Percentiles rank a stretch among this genome's conserved stretches.
Conservation (phyloP, 2,797 vertebrate genomes). For the Melanotaenia maccullochi region DNA sequence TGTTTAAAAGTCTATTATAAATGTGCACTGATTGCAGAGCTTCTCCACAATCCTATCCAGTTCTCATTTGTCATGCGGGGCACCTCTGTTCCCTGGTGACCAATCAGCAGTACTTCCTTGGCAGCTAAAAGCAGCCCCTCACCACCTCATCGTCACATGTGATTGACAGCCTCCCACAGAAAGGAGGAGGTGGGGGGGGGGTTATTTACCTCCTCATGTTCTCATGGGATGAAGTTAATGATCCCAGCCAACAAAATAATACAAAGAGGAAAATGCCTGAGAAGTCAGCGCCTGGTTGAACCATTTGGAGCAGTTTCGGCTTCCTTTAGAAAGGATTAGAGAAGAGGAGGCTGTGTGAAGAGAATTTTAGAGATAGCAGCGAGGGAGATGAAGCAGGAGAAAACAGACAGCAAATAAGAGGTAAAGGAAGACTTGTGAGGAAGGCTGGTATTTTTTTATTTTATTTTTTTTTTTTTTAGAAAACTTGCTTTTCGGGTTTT, state of each 20-base stretch:
- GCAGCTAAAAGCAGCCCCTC: constrained; percentile 53
- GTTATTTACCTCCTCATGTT: constrained; percentile 76
- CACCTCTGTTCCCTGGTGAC: constrained; percentile 74
- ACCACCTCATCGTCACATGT: constrained; percentile 71
- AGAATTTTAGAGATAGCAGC: constrained; percentile 76
- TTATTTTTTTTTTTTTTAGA: constrained; percentile 41
- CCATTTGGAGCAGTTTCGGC: constrained; percentile 75
- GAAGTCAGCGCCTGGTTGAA: constrained; percentile 73
- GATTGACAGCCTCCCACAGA: constrained; percentile 80
- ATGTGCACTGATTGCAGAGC: constrained; percentile 57
- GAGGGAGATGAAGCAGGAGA: constrained; percentile 65
- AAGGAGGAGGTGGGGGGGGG: constrained; percentile 55
- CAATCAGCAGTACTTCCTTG: constrained; percentile 75
- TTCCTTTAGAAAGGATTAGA: constrained; percentile 77
- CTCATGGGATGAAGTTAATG: constrained; percentile 82
- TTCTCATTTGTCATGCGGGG: constrained; percentile 68
- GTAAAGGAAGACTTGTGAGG: constrained; percentile 63
- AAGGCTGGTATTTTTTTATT: constrained; percentile 43
- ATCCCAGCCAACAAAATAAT: constrained; percentile 78
- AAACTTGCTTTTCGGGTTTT: constrained; percentile 57
- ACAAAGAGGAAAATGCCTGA: constrained; percentile 76
- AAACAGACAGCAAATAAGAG: constrained; percentile 64
- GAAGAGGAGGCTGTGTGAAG: constrained; percentile 71
- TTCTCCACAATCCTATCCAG: constrained; percentile 56
- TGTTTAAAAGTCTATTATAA: constrained; percentile 58